These are phyloP conservation scores for Cygnus olor DNA, from an alignment of 2,797 vertebrate genomes.

Conservation along the genomic window DNA sequence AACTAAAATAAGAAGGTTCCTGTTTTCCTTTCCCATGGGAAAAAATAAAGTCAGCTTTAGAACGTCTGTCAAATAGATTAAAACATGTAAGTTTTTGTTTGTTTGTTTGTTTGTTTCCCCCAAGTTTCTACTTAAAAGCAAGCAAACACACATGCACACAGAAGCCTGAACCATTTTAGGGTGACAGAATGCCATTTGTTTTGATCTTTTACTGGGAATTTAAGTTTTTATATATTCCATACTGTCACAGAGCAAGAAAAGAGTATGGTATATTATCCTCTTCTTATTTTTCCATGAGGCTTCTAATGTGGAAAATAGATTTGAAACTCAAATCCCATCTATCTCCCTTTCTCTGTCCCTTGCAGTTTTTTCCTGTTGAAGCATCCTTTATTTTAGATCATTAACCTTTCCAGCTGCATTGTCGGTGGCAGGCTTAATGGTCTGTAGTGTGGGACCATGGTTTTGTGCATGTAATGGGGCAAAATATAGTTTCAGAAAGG, in stretches of 20 bases:
- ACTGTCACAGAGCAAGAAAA: background rate
- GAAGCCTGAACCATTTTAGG: background rate
- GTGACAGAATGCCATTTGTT: background rate
- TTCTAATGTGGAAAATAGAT: background rate
- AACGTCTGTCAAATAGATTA: background rate
- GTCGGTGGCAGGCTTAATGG: background rate
- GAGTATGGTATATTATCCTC: background rate
- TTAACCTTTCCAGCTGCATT: background rate
- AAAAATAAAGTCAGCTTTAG: constrained; percentile 27
- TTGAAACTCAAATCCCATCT: background rate
- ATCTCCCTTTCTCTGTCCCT: background rate
- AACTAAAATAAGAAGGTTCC: background rate
- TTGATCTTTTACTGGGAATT: background rate
- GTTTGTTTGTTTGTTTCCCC: too few relatives aligned
- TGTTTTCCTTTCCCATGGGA: constrained; percentile 9
- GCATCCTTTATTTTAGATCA: background rate
- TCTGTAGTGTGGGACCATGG: rapidly evolving
- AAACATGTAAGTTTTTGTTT: background rate
- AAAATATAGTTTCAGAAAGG: background rate
- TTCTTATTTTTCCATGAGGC: background rate
- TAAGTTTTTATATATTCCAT: background rate
- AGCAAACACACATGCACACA: background rate
- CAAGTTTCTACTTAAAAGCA: background rate
- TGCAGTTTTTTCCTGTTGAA: background rate
- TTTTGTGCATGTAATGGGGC: background rate